phyloP scores from a whole-genome alignment of 2,797 vertebrate species.

The Aselliscus stoliczkanus region DNA sequence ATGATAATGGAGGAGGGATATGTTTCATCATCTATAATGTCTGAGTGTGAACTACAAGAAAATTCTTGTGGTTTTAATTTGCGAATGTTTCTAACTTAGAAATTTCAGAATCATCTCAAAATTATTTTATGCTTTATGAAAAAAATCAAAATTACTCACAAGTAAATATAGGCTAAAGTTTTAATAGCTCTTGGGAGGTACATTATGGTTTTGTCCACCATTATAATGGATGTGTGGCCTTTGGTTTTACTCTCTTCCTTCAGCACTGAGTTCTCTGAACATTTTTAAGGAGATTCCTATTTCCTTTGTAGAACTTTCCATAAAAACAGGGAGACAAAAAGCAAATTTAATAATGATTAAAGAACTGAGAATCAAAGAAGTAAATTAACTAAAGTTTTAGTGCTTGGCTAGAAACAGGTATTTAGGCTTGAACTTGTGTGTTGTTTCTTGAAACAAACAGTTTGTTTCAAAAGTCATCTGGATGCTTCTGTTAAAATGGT shows the following conservation, averaged over 20 bases:
- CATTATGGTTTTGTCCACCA: not conserved
- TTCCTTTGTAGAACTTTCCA: not conserved
- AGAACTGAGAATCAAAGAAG: not conserved
- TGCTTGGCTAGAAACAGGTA: not conserved
- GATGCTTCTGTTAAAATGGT: not conserved
- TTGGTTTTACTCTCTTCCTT: not conserved
- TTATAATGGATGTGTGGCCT: not conserved
- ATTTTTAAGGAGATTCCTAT: not conserved
- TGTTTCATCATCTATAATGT: not conserved
- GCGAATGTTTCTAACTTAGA: not conserved
- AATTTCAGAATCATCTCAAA: not conserved
- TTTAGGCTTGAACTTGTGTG: not conserved
- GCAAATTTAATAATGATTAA: not conserved
- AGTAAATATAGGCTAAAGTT: not conserved
- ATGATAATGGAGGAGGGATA: not conserved
- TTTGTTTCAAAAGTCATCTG: not conserved
- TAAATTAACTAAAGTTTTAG: not conserved
- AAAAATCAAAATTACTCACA: conserved; percentile 7
- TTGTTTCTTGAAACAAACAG: not conserved
- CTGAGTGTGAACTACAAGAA: not conserved
- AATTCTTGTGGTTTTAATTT: not conserved
- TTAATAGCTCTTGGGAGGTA: not conserved
- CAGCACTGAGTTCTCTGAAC: not conserved
- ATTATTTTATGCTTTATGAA: not conserved
- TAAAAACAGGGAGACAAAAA: not conserved